Evolutionary conservation across 2,888 invertebrate genomes (phyloP).

Genomic region (Aradus depressus): DNA sequence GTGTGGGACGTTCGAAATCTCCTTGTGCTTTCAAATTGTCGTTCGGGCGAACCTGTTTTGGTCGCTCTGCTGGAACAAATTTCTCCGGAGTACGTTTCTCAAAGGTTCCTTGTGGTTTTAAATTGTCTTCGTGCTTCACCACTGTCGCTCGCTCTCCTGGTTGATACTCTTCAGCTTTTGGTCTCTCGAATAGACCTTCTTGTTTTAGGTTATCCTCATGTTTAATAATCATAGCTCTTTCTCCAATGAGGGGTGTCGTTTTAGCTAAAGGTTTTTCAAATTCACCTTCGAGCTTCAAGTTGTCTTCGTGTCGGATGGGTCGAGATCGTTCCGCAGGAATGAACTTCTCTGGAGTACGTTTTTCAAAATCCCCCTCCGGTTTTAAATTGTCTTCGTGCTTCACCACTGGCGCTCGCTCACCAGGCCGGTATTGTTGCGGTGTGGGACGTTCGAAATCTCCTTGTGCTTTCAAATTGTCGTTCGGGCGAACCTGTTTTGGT

Average conservation of each 20-base stretch:
- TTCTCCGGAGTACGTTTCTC: conserved; percentile 35
- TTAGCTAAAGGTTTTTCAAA: conserved; percentile 35
- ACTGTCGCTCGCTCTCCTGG: conserved; percentile 46
- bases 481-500: conserved; percentile 37
- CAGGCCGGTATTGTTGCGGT: conserved; percentile 36
- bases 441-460: conserved; percentile 36
- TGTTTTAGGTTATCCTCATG: conserved; percentile 44
- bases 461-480: conserved; percentile 35
- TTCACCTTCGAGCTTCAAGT: conserved; percentile 34
- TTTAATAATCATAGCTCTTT: conserved; percentile 36
- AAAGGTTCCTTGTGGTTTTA: conserved; percentile 40
- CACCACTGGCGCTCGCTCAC: conserved; percentile 38
- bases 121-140: conserved; percentile 44
- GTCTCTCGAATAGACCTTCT: conserved; percentile 45
- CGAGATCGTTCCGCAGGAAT: conserved; percentile 31
- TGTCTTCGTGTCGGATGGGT: conserved; percentile 32
- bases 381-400: conserved; percentile 44
- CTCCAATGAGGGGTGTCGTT: conserved; percentile 27
- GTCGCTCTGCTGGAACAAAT: conserved; percentile 38
- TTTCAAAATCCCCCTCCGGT: conserved; percentile 37
- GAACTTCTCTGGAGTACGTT: conserved; percentile 33
- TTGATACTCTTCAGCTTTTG: conserved; percentile 33
- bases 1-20: conserved; percentile 34
- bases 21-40: conserved; percentile 42
- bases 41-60: conserved; percentile 36